These are phyloP conservation scores for Eupithecia insigniata DNA, from an alignment of 2,888 invertebrate genomes.

Conservation along the genomic window DNA sequence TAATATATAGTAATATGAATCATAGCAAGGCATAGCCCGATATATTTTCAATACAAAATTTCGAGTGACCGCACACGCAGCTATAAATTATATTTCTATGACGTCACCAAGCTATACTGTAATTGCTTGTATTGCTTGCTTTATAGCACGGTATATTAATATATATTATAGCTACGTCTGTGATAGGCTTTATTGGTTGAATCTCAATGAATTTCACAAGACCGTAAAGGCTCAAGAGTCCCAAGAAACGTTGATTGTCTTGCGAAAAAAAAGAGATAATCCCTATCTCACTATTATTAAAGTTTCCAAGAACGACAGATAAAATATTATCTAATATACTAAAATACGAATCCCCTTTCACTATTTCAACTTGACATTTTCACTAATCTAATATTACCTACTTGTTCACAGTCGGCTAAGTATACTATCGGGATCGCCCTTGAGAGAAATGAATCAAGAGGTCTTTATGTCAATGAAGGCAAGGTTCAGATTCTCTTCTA, in stretches of 20 bases:
- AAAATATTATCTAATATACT: conserved; percentile 4
- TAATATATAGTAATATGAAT: too few species aligned
- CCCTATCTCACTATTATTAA: conserved; percentile 3
- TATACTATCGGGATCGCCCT: background rate
- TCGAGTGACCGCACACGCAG: too few species aligned
- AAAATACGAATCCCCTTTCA: conserved; percentile 6
- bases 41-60: too few species aligned
- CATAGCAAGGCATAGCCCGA: too few species aligned
- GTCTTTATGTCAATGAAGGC: background rate
- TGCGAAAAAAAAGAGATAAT: background rate
- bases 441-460: background rate
- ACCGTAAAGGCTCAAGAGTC: background rate
- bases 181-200: background rate
- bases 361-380: conserved; percentile 24
- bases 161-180: too few species aligned
- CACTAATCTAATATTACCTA: conserved; percentile 33
- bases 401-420: conserved; percentile 40
- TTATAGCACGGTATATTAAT: too few species aligned
- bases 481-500: conserved; percentile 1
- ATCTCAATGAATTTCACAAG: background rate
- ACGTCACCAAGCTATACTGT: too few species aligned
- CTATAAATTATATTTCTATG: too few species aligned
- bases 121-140: too few species aligned
- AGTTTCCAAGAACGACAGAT: background rate
- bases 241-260: background rate